A percentile compares a stretch with the other conserved stretches of the same genome.
phyloP scores from a whole-genome alignment of 2,797 vertebrate species.

The Gymnothorax javanicus region DNA sequence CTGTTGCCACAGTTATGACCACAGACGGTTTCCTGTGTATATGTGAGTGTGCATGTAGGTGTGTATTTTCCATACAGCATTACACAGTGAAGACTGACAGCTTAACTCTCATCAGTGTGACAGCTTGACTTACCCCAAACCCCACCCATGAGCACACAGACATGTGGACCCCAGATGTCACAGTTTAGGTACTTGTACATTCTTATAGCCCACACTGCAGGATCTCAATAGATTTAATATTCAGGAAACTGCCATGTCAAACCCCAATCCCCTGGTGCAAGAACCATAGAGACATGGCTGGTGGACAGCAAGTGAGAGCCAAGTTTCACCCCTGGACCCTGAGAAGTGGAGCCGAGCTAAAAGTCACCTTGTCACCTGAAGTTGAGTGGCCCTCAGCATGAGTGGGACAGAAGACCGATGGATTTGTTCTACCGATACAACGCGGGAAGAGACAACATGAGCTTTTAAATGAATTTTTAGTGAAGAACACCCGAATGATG shows the following conservation, averaged over 20 bases:
- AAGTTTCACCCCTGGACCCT: background rate
- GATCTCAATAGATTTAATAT: background rate
- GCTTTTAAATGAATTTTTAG: conserved; percentile 8
- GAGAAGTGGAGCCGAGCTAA: background rate
- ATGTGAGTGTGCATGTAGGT: background rate
- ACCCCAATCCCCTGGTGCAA: background rate
- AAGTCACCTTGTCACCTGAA: conserved; percentile 1
- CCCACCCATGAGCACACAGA: background rate
- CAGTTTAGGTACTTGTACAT: background rate
- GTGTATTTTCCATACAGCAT: background rate
- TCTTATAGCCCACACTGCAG: background rate
- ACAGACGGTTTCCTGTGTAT: background rate
- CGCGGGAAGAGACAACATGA: background rate
- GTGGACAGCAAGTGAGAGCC: background rate
- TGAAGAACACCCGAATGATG: background rate
- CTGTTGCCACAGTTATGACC: conserved; percentile 2
- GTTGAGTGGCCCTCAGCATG: background rate
- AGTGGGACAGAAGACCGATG: conserved; percentile 4
- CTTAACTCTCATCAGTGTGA: background rate
- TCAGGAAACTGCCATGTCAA: background rate
- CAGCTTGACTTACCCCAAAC: background rate
- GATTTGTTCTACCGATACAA: background rate
- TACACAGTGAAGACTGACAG: conserved; percentile 14
- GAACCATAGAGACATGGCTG: background rate
- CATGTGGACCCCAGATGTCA: conserved; percentile 26